phyloP scores from a whole-genome alignment of 2,113 vertebrate genomes.

The Pteropus alecto region DNA sequence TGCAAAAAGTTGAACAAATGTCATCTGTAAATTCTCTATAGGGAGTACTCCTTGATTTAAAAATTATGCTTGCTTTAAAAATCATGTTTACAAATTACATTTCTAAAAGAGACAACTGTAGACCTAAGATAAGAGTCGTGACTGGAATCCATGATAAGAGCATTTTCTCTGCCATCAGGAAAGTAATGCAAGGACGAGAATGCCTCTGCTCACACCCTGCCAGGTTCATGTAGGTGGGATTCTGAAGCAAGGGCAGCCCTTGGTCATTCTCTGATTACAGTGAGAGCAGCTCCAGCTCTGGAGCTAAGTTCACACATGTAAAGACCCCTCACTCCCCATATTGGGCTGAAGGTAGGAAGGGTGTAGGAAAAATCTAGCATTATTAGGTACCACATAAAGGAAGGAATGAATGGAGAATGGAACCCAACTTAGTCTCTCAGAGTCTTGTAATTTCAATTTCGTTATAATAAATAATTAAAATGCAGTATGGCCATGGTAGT shows the following conservation, averaged over 20 bases:
- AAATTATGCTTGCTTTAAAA: not conserved
- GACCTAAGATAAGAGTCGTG: not conserved
- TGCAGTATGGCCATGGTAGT: not conserved
- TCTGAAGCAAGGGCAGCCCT: not conserved
- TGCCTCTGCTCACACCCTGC: not conserved
- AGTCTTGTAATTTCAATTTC: not conserved
- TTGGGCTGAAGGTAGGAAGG: not conserved
- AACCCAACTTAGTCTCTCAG: not conserved
- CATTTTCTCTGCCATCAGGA: not conserved
- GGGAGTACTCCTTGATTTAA: not conserved
- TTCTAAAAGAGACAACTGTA: not conserved
- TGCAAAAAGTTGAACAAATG: not conserved
- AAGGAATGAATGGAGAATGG: not conserved
- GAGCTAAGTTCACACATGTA: not conserved
- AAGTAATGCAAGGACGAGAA: not conserved
- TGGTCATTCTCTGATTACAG: not conserved
- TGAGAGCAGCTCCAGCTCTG: not conserved
- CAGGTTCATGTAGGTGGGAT: not conserved
- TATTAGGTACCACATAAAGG: not conserved
- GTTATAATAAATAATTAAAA: not conserved
- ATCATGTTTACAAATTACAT: not conserved
- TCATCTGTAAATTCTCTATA: not conserved
- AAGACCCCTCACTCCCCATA: accelerated
- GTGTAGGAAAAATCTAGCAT: not conserved
- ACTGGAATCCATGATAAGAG: too few species aligned